Conservation (phyloP, 2,797 vertebrate genomes). For the Salmo trutta region DNA sequence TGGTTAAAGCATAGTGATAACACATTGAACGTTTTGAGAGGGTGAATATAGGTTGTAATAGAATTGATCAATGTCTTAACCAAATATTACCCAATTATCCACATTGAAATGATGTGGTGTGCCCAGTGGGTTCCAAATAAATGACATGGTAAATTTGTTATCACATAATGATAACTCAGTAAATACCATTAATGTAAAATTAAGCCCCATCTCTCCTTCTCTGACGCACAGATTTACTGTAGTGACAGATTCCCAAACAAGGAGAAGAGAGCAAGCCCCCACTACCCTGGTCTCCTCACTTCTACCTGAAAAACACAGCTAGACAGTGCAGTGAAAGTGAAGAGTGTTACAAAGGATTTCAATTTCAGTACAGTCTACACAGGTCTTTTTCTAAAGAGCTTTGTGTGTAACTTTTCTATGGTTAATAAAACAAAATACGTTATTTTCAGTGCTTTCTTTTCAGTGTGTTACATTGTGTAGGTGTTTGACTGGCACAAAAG, state of each 20-base stretch:
- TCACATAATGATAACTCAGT: background rate
- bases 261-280: background rate
- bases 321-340: background rate
- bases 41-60: too few relatives aligned
- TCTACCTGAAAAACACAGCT: background rate
- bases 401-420: background rate
- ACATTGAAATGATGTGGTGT: too few relatives aligned
- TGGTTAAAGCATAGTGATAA: too few relatives aligned
- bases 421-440: background rate
- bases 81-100: too few relatives aligned
- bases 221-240: too few relatives aligned
- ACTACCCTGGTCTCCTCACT: background rate
- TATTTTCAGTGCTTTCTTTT: background rate
- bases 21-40: too few relatives aligned
- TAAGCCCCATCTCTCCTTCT: background rate
- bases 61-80: too few relatives aligned
- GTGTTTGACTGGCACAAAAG: background rate
- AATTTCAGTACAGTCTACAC: background rate
- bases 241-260: background rate
- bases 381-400: too few relatives aligned
- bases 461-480: background rate
- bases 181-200: background rate
- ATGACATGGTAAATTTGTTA: background rate
- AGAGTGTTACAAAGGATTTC: background rate
- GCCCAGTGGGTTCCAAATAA: background rate